Evolutionary conservation across 2,797 vertebrate genomes (phyloP).

Genomic region (Threskiornis aethiopicus): DNA sequence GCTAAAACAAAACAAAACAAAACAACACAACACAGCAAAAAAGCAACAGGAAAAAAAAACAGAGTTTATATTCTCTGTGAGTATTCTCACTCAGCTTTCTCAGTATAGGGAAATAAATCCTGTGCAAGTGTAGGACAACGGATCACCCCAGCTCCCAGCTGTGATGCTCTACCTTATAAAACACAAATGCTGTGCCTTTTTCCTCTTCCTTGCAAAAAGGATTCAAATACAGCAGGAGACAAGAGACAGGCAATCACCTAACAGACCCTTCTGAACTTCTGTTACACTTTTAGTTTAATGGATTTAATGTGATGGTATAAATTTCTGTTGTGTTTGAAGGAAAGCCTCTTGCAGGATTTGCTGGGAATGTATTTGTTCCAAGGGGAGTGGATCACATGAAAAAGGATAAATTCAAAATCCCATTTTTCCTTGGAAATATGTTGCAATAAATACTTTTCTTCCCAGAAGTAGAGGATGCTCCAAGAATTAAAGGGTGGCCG

Average conservation of each 20-base stretch:
- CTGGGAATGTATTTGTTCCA: background rate
- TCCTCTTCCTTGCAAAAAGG: background rate
- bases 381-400: background rate
- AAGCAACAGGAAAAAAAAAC: background rate
- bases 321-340: background rate
- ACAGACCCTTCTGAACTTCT: background rate
- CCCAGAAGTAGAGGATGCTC: background rate
- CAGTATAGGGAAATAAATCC: conserved; percentile 15
- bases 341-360: background rate
- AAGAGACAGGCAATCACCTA: background rate
- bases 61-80: background rate
- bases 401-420: background rate
- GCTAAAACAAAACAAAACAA: conserved; percentile 19
- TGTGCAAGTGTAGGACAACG: background rate
- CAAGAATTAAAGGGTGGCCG: background rate
- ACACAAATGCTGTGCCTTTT: background rate
- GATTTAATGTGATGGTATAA: background rate
- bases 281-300: background rate
- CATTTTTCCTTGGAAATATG: background rate
- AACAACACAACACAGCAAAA: background rate
- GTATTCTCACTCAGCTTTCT: background rate
- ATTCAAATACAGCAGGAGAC: background rate
- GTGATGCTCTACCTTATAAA: background rate
- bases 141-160: background rate
- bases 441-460: background rate